These are phyloP conservation scores for Tetraodon nigroviridis DNA, from an alignment of 2,113 vertebrate species.

Conservation along the genomic window DNA sequence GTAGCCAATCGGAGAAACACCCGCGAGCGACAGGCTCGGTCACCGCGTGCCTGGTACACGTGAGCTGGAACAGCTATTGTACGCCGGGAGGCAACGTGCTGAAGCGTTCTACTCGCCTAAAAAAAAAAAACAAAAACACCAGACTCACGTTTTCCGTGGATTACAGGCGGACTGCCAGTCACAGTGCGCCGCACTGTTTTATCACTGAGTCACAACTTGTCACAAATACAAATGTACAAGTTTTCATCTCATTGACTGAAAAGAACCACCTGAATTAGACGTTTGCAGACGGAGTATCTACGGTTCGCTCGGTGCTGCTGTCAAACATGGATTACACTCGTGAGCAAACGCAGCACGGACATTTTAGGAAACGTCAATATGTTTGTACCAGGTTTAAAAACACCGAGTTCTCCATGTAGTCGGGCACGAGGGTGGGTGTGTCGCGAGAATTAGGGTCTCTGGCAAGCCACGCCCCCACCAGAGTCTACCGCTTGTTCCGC, in stretches of 20 bases:
- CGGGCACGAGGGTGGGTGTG: constrained; percentile 66
- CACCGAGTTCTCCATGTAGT: constrained; percentile 39
- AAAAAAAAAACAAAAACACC: too few relatives aligned
- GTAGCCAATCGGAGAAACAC: constrained; percentile 54
- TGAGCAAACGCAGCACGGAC: neutral
- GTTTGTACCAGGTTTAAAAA: constrained; percentile 16
- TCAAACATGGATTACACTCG: accelerated
- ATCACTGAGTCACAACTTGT: neutral
- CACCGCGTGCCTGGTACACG: constrained; percentile 74
- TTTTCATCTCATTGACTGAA: neutral
- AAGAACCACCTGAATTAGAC: neutral
- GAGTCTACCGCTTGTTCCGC: constrained; percentile 26
- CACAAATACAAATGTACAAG: neutral
- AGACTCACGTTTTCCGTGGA: constrained; percentile 72
- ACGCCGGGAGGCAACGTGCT: constrained; percentile 66
- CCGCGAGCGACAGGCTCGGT: constrained; percentile 40
- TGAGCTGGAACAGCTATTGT: constrained; percentile 68
- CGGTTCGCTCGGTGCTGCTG: neutral
- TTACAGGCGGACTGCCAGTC: constrained; percentile 61
- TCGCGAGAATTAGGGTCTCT: constrained; percentile 22
- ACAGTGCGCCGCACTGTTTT: constrained; percentile 20
- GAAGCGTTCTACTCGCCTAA: constrained; percentile 53
- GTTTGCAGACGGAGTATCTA: neutral
- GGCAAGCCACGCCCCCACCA: constrained; percentile 27
- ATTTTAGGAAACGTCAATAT: neutral